Evolutionary conservation across 1,140 invertebrate genomes (phyloP), one percentile per base, ranked within the genome.

Genomic region (Trigoniulus corallinus): DNA sequence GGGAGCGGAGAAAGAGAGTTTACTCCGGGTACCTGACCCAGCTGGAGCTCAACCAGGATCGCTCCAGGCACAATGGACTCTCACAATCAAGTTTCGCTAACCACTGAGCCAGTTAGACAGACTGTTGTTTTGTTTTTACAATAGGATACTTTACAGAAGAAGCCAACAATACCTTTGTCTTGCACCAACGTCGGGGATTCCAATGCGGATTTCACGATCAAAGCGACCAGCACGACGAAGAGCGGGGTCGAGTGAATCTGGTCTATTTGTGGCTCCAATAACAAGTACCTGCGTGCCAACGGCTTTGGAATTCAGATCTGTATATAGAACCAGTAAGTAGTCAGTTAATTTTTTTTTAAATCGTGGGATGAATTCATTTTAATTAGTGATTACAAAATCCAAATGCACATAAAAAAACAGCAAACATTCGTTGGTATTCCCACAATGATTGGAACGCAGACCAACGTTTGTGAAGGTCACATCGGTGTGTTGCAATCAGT

Each of bases 181-280:
- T 34, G 87, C 79, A 61, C 80, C 73, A 52, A 84, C 75, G 61
- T 93, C 80, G 0, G 95, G 95, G 60, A 98, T 92, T 48, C 88
- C 89, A 45, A 99, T 72, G 47, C 80, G 77, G 44, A 99, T 82
- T 73, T 98, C 94, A 59, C 86, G 77, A 71, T 97, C 92, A 62
- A 78, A 78, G 39, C 94, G 77, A 18, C 91, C 92, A 37, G 91
- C 83, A 59, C 92, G 72, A 55, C 94, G 74, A 25, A 98, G 67
- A 27, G 88, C 87, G 47, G 88, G 88, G 72, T 99, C 95, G 26
- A 99, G 72, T 0, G 82, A 72, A 65, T 98, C 93, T 1, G 88
- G 84, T 54, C 86, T 77, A 66, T 92, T 97, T 51, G 95, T 98
- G 7, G 95, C 92, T 21, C 88, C 95, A 58, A 98, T 79, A 10